Evolutionary conservation across 2,113 vertebrate genomes (phyloP).

Genomic region (Brachyistius frenatus): DNA sequence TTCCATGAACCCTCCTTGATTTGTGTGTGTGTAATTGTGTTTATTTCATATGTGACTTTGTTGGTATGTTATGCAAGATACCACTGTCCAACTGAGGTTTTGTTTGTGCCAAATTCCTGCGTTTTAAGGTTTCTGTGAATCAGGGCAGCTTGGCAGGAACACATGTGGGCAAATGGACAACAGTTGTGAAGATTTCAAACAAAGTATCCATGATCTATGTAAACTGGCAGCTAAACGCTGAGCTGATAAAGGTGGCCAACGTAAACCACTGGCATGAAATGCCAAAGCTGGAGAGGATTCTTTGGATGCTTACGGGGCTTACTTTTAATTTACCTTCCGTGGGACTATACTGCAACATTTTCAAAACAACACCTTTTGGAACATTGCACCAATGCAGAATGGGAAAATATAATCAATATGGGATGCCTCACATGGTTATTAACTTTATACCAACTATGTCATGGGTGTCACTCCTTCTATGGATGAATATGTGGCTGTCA

Average conservation of each 20-base stretch:
- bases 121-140: constrained; percentile 80
- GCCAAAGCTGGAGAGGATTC: constrained; percentile 51
- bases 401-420: background rate
- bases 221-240: constrained; percentile 71
- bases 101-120: constrained; percentile 77
- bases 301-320: constrained; percentile 13
- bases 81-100: constrained; percentile 64
- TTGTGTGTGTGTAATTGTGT: constrained; percentile 48
- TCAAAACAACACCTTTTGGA: constrained; percentile 11
- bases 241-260: constrained; percentile 54
- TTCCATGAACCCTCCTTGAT: constrained; percentile 25
- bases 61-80: constrained; percentile 67
- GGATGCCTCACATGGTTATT: background rate
- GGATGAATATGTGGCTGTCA: constrained; percentile 2
- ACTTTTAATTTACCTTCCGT: constrained; percentile 27
- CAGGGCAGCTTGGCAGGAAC: constrained; percentile 78
- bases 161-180: constrained; percentile 82
- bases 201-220: constrained; percentile 82
- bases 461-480: background rate
- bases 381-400: background rate
- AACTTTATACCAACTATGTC: background rate
- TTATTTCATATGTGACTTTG: constrained; percentile 56
- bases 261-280: constrained; percentile 55
- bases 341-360: constrained; percentile 6
- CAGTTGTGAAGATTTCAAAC: constrained; percentile 86